Evolutionary conservation across 2,888 invertebrate species (phyloP), one percentile per base, ranked within the genome.

Genomic region (Drosophila putrida): DNA sequence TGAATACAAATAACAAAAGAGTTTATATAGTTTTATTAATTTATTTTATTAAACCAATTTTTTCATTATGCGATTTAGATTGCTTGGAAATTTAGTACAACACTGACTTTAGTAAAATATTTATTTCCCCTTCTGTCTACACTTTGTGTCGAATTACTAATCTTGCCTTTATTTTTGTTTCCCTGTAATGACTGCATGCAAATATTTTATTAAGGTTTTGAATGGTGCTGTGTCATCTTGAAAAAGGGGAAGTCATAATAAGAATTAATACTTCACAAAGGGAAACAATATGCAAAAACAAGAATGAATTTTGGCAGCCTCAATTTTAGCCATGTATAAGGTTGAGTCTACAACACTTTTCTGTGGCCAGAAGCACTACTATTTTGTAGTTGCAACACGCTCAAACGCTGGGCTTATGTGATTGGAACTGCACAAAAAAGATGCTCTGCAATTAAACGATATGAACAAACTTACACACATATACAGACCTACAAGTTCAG

Each of bases 401-500:
- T n/a, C 35, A 41, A 43, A 65, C 61, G 10, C 13, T 11, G 44
- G 20, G 33, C 20, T 70, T 63, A 27, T 46, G 27, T 46, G 4
- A 55, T 46, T 25, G 20, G 11, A 63, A 60, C 39, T 46, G 33
- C 58, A 36, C 28, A 59, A 31, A 58, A 46, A 11, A 13, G 8
- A 53, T 6, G 35, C 39, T 39, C 38, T 41, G 57, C 73, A 79
- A 82, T 76, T 76, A 85, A 70, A 62, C 69, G 60, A 69, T 60
- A 67, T 69, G 79, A 81, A 65, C 67, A 55, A 46, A 51, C 28
- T 27, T 36, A 57, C 43, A 68, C 61, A 58, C 8, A 36, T 8
- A 13, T 4, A 49, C 20, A 20, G 15, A 20, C 6, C 8, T 11
- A 8, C 44, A 28, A 11, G 20, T 20, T 20, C 20, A 20, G 20